Percentiles rank a stretch among this genome's conserved stretches.
phyloP scores from a whole-genome alignment of 2,888 invertebrate genomes.

The Melanophora roralis region DNA sequence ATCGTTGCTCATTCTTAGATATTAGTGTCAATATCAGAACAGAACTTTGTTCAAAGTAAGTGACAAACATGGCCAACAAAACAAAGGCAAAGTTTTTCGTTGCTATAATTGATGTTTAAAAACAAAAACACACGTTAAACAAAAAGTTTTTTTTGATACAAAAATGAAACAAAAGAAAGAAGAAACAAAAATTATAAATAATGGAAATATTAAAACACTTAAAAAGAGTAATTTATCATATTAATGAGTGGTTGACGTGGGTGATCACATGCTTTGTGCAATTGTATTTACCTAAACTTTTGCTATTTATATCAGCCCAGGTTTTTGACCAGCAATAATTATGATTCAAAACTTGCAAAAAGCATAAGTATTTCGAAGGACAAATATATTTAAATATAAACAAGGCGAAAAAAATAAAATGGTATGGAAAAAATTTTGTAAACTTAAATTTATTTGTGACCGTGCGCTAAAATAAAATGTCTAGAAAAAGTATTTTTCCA shows the following conservation, averaged over 20 bases:
- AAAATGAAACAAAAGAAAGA: background rate
- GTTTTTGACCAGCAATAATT: no score
- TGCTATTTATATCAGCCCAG: no score
- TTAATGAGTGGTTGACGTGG: slow-evolving; percentile 13
- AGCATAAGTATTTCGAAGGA: no score
- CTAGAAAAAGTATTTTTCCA: no score
- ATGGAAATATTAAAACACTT: slow-evolving; percentile 13
- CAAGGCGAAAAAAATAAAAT: no score
- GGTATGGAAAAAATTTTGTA: no score
- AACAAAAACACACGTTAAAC: slow-evolving; percentile 33
- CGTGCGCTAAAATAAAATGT: no score
- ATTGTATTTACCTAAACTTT: no score
- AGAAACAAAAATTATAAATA: background rate
- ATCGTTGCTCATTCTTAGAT: slow-evolving; percentile 2
- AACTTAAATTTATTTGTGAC: no score
- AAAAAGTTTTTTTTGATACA: slow-evolving; percentile 24
- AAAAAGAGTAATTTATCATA: slow-evolving; percentile 46
- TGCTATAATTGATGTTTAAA: slow-evolving; percentile 31
- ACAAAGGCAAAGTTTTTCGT: slow-evolving; percentile 11
- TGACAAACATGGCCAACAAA: slow-evolving; percentile 13
- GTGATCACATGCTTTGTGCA: no score
- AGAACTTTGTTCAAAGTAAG: background rate
- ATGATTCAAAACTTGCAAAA: no score
- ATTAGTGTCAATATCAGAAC: background rate
- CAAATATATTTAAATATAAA: no score